Evolutionary conservation across 2,888 invertebrate species (phyloP).

Genomic region (Dicyrtoma fusca): DNA sequence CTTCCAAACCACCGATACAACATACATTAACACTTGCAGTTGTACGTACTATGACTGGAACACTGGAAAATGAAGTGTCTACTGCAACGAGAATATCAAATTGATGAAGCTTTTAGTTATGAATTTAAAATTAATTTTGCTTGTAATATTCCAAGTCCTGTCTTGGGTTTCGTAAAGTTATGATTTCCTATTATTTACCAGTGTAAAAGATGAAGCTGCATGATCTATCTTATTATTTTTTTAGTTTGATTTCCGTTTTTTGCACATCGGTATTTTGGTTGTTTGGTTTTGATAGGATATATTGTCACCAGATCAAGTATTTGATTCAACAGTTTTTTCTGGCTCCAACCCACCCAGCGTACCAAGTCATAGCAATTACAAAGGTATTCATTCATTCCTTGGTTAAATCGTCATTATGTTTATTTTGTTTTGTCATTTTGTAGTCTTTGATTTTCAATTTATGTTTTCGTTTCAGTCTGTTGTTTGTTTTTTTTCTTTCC

Average conservation of each 20-base stretch:
- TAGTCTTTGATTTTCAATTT: constrained; percentile 7
- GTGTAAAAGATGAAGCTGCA: constrained; percentile 10
- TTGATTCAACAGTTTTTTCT: constrained; percentile 79
- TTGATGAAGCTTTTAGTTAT: too few relatives aligned
- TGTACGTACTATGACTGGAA: too few relatives aligned
- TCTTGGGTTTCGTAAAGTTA: not conserved
- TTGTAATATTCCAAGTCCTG: too few relatives aligned
- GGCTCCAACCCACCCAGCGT: constrained; percentile 87
- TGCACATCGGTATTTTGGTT: constrained; percentile 57
- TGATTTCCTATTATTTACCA: constrained; percentile 1
- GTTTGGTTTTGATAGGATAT: constrained; percentile 69
- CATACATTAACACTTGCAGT: too few relatives aligned
- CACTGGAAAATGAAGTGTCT: too few relatives aligned
- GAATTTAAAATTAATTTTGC: too few relatives aligned
- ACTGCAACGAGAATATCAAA: too few relatives aligned
- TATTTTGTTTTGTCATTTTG: constrained; percentile 13
- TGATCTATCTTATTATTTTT: constrained; percentile 38
- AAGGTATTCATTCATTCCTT: constrained; percentile 46
- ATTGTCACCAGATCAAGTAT: constrained; percentile 88
- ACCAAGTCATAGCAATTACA: constrained; percentile 65
- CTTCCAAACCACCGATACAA: too few relatives aligned
- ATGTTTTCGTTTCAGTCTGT: constrained; percentile 3
- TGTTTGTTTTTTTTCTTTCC: not conserved
- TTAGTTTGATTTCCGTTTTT: constrained; percentile 47
- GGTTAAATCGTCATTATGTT: constrained; percentile 13